These are phyloP conservation scores for Serranus cabrilla DNA, from an alignment of 2,797 vertebrate genomes.

Conservation along the genomic window DNA sequence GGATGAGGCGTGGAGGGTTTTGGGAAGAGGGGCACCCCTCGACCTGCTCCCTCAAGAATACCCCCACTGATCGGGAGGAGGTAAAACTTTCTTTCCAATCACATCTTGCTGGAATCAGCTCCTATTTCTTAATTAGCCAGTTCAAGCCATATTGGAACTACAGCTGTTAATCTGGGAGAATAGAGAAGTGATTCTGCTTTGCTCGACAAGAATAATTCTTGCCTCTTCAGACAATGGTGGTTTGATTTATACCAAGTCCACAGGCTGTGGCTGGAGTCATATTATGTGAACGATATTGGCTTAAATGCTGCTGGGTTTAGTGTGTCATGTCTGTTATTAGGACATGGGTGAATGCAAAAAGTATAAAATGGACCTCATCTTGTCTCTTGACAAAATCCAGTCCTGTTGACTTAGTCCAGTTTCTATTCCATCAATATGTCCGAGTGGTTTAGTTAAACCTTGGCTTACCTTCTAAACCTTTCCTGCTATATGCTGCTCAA, in stretches of 20 bases:
- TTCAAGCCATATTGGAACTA: conserved; percentile 82
- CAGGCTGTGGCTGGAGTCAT: conserved; percentile 38
- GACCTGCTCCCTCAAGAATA: conserved; percentile 92
- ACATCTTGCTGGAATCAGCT: conserved; percentile 84
- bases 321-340: conserved; percentile 32
- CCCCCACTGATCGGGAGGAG: conserved; percentile 89
- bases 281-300: conserved; percentile 29
- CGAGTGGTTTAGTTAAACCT: conserved; percentile 2
- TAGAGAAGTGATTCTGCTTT: conserved; percentile 69
- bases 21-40: conserved; percentile 92
- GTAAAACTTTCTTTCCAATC: conserved; percentile 79
- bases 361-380: conserved; percentile 8
- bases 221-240: conserved; percentile 64
- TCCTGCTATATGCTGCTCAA: neutral
- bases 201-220: conserved; percentile 79
- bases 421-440: neutral
- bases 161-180: conserved; percentile 79
- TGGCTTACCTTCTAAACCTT: neutral
- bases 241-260: conserved; percentile 63
- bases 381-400: conserved; percentile 4
- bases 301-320: conserved; percentile 38
- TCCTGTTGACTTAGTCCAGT: neutral
- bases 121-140: conserved; percentile 83
- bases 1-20: conserved; percentile 99
- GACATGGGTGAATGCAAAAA: conserved; percentile 35